Conservation (phyloP, 37 sponge, comb jelly and placozoan genomes). For the Ephydatia muelleri region DNA sequence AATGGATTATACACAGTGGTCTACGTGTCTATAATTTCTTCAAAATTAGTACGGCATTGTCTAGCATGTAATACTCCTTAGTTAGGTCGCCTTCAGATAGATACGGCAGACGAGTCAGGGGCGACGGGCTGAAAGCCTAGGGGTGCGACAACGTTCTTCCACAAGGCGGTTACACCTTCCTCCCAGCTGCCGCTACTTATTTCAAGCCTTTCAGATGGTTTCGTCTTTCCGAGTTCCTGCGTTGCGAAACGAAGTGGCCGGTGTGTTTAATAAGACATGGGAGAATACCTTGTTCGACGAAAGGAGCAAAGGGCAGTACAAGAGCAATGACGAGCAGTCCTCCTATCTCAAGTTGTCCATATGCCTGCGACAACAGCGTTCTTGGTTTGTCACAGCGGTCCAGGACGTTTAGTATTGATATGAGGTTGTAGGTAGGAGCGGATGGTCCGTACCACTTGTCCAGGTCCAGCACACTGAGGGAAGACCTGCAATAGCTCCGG, state of each 20-base stretch:
- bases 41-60: constrained; percentile 45
- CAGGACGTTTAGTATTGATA: constrained; percentile 71
- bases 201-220: constrained; percentile 47
- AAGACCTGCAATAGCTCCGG: background rate
- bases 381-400: constrained; percentile 70
- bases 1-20: background rate
- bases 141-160: constrained; percentile 35
- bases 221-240: too few species aligned
- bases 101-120: constrained; percentile 64
- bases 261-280: too few species aligned
- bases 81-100: constrained; percentile 64
- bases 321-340: constrained; percentile 53
- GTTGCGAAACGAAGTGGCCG: too few species aligned
- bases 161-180: constrained; percentile 38
- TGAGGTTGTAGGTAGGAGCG: constrained; percentile 42
- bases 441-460: constrained; percentile 20
- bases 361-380: constrained; percentile 41
- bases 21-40: background rate
- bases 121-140: constrained; percentile 46
- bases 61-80: constrained; percentile 34
- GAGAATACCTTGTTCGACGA: constrained; percentile 47
- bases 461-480: constrained; percentile 46
- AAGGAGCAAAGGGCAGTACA: constrained; percentile 61
- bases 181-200: constrained; percentile 38
- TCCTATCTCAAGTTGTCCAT: constrained; percentile 22